Percentiles rank a stretch among this genome's conserved stretches.
Conservation (phyloP, 64 coral and sea anemone genomes). For the Dendronephthya gigantea region DNA sequence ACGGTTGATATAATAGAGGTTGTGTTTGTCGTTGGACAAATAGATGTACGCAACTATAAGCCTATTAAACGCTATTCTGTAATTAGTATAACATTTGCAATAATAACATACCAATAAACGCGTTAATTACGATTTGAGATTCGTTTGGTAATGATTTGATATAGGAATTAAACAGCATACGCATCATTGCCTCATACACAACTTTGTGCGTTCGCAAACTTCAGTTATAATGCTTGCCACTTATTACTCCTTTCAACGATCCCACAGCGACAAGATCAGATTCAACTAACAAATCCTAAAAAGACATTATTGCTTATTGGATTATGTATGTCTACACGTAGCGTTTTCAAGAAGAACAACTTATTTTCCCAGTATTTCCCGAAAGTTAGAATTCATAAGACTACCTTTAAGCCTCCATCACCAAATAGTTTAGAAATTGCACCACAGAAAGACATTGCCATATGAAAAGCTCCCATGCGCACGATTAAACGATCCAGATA, state of each 20-base stretch:
- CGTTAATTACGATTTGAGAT: background rate
- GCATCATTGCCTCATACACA: background rate
- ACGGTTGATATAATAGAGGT: too few species aligned
- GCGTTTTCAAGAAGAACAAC: background rate
- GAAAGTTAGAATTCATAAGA: background rate
- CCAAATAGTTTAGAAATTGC: background rate
- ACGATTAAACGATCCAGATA: background rate
- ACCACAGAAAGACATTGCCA: background rate
- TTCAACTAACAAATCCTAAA: slow-evolving; percentile 12
- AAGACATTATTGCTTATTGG: too few species aligned
- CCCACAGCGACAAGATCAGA: background rate
- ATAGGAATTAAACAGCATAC: slow-evolving; percentile 9
- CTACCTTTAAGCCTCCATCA: background rate
- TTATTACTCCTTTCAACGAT: slow-evolving; percentile 16
- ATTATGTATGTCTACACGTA: too few species aligned
- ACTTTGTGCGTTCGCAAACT: background rate
- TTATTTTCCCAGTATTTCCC: background rate
- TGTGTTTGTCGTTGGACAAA: too few species aligned
- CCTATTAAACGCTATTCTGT: background rate
- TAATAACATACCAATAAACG: slow-evolving; percentile 2
- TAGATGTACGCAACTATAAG: too few species aligned
- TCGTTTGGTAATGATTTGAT: background rate
- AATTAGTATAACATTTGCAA: background rate
- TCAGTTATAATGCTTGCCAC: slow-evolving; percentile 3
- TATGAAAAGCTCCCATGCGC: slow-evolving; percentile 2